Evolutionary conservation across 2,113 vertebrate genomes (phyloP), one percentile per base, ranked within the genome.

Genomic region (Nothoprocta pentlandii): DNA sequence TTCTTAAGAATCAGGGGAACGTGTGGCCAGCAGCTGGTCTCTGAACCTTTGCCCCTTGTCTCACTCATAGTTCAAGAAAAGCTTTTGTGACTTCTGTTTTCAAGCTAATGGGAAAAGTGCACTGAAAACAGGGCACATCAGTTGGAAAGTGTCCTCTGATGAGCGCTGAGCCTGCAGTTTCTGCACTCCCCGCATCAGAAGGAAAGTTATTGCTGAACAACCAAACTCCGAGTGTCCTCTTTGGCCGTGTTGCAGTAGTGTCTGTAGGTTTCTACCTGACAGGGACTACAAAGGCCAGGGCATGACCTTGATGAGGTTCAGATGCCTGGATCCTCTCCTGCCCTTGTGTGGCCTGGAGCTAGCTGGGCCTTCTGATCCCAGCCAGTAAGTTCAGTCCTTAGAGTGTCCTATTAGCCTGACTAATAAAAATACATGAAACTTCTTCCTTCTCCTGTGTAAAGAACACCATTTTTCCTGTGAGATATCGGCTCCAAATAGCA

Each of bases 81-180:
- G 41, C 79, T 94, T 91, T 75, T 90, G 82, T 75, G 75, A 26
- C 54, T 83, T 41, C 68, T 75, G 71, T 86, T 94, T 85, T 81
- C 82, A 92, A 53, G 77, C 47, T 47, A 34, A 85, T 39, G 26
- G 64, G 81, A 73, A 79, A 4, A 2, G 1, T 16, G n/a, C 25
- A 3, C 80, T 67, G 80, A 15, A 77, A 90, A 70, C 41, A 10
- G 66, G 28, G 66, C 1, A 0, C 8, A 9, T 91, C 32, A 4
- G 56, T 54, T 47, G 42, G 56, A 9, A 23, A n/a, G 39, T 10
- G 67, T n/a, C 36, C 66, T 66, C 80, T 19, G 64, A 14, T 11
- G 76, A 46, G 82, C 6, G 30, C 89, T 71, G 85, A 92, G 90
- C 71, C 79, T 81, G 62, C 20, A n/a, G 54, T 67, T 80, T 66